A percentile compares a stretch with the other conserved stretches of the same genome.
These are phyloP conservation scores for Clarias fuscus DNA, from an alignment of 2,797 vertebrate species.

Conservation along the genomic window DNA sequence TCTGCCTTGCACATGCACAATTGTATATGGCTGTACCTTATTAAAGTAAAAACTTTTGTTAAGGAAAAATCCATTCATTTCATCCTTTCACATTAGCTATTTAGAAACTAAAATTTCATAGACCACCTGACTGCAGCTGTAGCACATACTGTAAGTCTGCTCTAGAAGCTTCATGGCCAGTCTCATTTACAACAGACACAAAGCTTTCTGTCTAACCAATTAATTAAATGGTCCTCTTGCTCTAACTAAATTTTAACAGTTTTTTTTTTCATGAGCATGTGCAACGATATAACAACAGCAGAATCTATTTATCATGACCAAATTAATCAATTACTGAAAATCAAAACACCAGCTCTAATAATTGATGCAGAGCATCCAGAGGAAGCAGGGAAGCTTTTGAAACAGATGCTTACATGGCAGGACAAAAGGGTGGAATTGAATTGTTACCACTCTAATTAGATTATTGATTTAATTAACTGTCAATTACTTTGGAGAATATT, in stretches of 20 bases:
- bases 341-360: slow-evolving; percentile 73
- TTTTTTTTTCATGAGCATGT: slow-evolving; percentile 27
- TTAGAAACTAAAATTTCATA: background rate
- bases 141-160: background rate
- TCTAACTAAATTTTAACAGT: slow-evolving; percentile 21
- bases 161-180: background rate
- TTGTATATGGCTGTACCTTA: background rate
- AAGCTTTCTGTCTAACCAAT: background rate
- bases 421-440: slow-evolving; percentile 74
- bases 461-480: slow-evolving; percentile 89
- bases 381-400: slow-evolving; percentile 69
- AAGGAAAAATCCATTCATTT: background rate
- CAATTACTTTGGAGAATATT: slow-evolving; percentile 79
- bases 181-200: background rate
- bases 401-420: slow-evolving; percentile 70
- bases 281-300: slow-evolving; percentile 65
- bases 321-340: slow-evolving; percentile 86
- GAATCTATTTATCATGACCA: slow-evolving; percentile 76
- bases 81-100: background rate
- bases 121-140: background rate
- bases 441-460: slow-evolving; percentile 81
- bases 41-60: background rate
- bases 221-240: background rate
- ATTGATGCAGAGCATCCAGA: slow-evolving; percentile 75
- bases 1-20: background rate